Evolutionary conservation across 1,140 invertebrate species (phyloP), one percentile per base, ranked within the genome.

Genomic region (Arion vulgaris): DNA sequence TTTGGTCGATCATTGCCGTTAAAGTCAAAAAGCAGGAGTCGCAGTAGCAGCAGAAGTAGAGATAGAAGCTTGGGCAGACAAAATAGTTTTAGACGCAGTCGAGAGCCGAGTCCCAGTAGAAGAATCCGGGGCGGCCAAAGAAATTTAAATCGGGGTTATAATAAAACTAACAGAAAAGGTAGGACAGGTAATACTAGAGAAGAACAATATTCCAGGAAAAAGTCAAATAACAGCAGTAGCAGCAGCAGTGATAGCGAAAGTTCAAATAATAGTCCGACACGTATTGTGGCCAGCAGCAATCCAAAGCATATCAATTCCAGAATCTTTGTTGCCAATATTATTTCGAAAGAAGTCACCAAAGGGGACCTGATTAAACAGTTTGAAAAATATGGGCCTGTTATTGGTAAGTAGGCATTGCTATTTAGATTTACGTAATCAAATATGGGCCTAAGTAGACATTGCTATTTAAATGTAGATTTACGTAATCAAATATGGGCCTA

Each of bases 341-440:
- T 72, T 36, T 71, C 79, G 2, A 80, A 72, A 39, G 68, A 72
- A n/a, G 51, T 80, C 41, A 51, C 66, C 45, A 80, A 80, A 80
- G 79, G 49, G n/a, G 79, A 72, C 26, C 39, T 80, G 2, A 38
- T 45, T 36, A 80, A 71, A n/a, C 79, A 80, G 39, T 80, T 80
- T 80, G 66, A 80, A 36, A 80, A 80, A 38, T 80, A 80, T 72
- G 79, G 79, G 32, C 71, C 71, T 51, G 68, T 80, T 0, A 68
- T 80, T 51, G 79, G 79, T 80, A 38, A 80, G 79, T 68, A 5
- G 23, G 17, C 11, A 28, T 38, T 73, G 66, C 9, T 9, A n/a
- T 7, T 68, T 68, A n/a, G n/a, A n/a, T n/a, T n/a, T n/a, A n/a
- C n/a, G n/a, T n/a, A n/a, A n/a, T n/a, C n/a, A n/a, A n/a, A n/a